Base-by-base conservation (phyloP, 2,888 invertebrate species). In the Oxyteleia sp. region DNA sequence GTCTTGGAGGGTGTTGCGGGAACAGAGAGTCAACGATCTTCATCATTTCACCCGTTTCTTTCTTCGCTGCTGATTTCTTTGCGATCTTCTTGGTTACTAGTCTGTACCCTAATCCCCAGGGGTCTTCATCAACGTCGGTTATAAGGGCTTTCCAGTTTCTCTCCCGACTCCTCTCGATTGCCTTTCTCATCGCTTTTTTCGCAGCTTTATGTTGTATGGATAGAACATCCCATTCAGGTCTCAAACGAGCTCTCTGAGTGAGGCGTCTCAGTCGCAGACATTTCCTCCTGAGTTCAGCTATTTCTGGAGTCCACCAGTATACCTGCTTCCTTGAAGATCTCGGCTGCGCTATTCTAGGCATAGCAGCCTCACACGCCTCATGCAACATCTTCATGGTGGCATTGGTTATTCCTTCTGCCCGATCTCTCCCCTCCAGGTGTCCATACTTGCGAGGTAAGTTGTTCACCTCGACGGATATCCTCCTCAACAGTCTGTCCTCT, bases 141-240 rank as follows among this genome's bases (percentile, higher is more conserved):
- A 16, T 32, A 1, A 53, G 53, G 8, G 53, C 32, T 4, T 3
- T 7, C 45, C 45, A 45, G 4, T 26, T 26, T 5, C 26, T 26
- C 5, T 53, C 3, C 26, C n/a, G n/a, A n/a, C n/a, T n/a, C n/a
- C n/a, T n/a, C n/a, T n/a, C n/a, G n/a, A n/a, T n/a, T n/a, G n/a
- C 1, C 11, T 0, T 18, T 20, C 87, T 87, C 88, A 87, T 0
- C 76, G 68, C 64, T 88, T 86, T 26, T n/a, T 13, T 23, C 26
- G 26, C 26, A 51, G 26, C 43, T 26, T 26, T 26, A 26, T 26
- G 26, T 3, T 5, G 26, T 26, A 26, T 4, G 4, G 3, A 3
- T 5, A 26, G 26, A 26, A 26, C 4, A 26, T 26, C 26, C 4
- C 26, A 5, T 26, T 26, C 26, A 4, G 26, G 3, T 26, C 5